Evolutionary conservation across 2,888 invertebrate genomes (phyloP).

Genomic region (Lysandra bellargus): DNA sequence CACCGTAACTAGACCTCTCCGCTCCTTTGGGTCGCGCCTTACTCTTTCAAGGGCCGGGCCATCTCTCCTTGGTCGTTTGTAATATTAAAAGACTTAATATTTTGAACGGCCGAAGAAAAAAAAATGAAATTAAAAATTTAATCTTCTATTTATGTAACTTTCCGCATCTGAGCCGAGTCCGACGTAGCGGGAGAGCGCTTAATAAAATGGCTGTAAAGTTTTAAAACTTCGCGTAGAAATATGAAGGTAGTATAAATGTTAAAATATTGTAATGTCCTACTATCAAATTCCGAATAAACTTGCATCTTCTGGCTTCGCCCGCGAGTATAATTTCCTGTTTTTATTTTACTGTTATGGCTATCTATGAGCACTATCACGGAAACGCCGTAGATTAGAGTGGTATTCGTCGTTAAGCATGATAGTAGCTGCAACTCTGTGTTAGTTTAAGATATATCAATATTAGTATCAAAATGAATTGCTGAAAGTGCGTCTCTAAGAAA

Average conservation of each 20-base stretch:
- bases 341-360: conserved; percentile 6
- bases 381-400: background rate
- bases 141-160: conserved; percentile 42
- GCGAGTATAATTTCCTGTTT: background rate
- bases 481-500: too few species aligned
- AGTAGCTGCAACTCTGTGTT: too few species aligned
- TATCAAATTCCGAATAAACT: conserved; percentile 11
- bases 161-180: conserved; percentile 35
- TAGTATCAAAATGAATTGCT: too few species aligned
- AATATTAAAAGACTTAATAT: conserved; percentile 41
- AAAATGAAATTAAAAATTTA: conserved; percentile 59
- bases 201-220: conserved; percentile 43
- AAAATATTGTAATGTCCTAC: conserved; percentile 15
- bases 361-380: background rate
- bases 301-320: conserved; percentile 7
- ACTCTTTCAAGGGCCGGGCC: background rate
- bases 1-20: background rate
- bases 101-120: conserved; percentile 49
- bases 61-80: conserved; percentile 14
- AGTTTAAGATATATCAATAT: too few species aligned
- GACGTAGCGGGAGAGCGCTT: conserved; percentile 39
- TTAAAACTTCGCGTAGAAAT: conserved; percentile 38
- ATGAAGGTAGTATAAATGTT: conserved; percentile 21
- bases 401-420: background rate
- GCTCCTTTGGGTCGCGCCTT: background rate